phyloP scores from a whole-genome alignment of 2,797 vertebrate species.

The Pteronotus mesoamericanus region DNA sequence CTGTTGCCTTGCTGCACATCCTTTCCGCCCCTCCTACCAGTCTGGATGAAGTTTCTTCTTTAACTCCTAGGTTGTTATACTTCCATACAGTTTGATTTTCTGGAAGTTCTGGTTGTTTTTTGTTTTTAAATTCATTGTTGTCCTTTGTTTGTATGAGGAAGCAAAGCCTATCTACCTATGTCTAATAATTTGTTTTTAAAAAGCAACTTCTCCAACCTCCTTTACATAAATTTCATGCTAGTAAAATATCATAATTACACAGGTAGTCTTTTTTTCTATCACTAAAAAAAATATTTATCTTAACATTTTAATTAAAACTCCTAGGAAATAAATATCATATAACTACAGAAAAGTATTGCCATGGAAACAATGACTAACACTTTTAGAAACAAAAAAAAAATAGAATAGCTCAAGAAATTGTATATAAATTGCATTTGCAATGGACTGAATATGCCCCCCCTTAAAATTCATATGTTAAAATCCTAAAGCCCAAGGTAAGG shows the following conservation, averaged over 20 bases:
- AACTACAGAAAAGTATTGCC: conserved; percentile 36
- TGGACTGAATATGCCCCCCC: neutral
- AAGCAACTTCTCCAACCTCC: conserved; percentile 26
- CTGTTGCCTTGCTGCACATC: too few relatives aligned
- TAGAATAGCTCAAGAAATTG: neutral
- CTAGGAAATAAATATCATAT: neutral
- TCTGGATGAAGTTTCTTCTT: too few relatives aligned
- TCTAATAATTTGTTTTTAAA: conserved; percentile 31
- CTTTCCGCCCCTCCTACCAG: too few relatives aligned
- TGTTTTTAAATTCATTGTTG: too few relatives aligned
- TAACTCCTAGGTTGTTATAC: too few relatives aligned
- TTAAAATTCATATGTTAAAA: neutral
- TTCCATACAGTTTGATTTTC: too few relatives aligned
- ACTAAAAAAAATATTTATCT: neutral
- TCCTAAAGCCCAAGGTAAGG: neutral
- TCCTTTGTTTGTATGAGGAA: too few relatives aligned
- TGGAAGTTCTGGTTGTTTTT: too few relatives aligned
- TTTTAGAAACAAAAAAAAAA: neutral
- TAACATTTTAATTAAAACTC: conserved; percentile 25
- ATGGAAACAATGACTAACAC: neutral
- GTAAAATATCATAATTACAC: neutral
- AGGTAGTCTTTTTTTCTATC: neutral
- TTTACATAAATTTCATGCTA: conserved; percentile 8
- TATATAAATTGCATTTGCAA: neutral
- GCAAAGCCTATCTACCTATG: too few relatives aligned